A percentile compares a stretch with the other conserved stretches of the same genome.
phyloP scores from a whole-genome alignment of 2,113 vertebrate genomes.

The Ceratotherium simum region DNA sequence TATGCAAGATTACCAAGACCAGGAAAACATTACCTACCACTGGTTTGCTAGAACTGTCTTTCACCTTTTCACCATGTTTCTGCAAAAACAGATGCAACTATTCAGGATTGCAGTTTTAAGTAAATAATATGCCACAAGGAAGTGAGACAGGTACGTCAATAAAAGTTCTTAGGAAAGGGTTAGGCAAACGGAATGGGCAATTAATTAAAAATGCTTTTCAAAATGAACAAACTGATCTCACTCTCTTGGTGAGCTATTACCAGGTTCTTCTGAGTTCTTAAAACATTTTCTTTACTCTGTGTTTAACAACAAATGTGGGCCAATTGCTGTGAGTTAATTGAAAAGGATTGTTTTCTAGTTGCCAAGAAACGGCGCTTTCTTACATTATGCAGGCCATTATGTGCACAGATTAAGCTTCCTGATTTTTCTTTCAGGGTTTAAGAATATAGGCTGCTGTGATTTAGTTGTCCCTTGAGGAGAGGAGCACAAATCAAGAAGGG shows the following conservation, averaged over 20 bases:
- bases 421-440: conserved; percentile 75
- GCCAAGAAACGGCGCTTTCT: conserved; percentile 85
- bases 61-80: conserved; percentile 50
- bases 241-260: conserved; percentile 76
- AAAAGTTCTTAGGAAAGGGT: conserved; percentile 57
- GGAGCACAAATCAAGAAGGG: conserved; percentile 2
- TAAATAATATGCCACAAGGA: conserved; percentile 16
- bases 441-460: conserved; percentile 67
- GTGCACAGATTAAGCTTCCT: conserved; percentile 72
- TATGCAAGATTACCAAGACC: background rate
- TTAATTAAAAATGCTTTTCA: conserved; percentile 80
- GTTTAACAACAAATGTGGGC: conserved; percentile 83
- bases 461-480: conserved; percentile 57
- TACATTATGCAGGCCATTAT: conserved; percentile 77
- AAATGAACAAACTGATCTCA: conserved; percentile 76
- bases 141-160: conserved; percentile 36
- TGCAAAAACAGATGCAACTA: conserved; percentile 1
- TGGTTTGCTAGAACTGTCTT: background rate
- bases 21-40: background rate
- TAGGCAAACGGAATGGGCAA: conserved; percentile 65
- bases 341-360: conserved; percentile 86
- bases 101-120: background rate
- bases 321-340: conserved; percentile 82
- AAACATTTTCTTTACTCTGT: conserved; percentile 75
- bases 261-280: conserved; percentile 72